Percentiles rank a stretch among this genome's conserved stretches.
Evolutionary conservation across 2,113 vertebrate genomes (phyloP).

Genomic region (Marmota flaviventris): DNA sequence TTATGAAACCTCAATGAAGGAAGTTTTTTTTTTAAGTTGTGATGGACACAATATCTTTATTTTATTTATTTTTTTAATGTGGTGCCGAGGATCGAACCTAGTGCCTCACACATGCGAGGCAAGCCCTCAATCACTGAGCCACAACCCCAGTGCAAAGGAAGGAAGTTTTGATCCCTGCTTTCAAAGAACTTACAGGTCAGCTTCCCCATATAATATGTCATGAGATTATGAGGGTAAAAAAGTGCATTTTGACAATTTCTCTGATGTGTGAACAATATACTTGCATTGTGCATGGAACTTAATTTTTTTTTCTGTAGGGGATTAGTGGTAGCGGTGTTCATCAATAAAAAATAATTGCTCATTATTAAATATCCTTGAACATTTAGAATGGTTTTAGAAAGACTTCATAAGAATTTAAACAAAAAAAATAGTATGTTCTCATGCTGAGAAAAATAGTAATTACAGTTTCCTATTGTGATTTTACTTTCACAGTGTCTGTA

Average conservation of each 20-base stretch:
- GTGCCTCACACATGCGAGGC: no score
- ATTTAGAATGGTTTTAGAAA: background rate
- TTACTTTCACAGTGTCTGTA: conserved; percentile 17
- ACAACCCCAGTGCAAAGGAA: background rate
- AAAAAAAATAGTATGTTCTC: background rate
- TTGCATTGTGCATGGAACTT: background rate
- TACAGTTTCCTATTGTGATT: background rate
- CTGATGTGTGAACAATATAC: background rate
- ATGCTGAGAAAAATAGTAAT: background rate
- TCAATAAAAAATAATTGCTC: background rate
- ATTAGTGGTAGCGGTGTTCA: background rate
- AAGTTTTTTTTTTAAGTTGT: no score
- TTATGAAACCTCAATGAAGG: background rate
- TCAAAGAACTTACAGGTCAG: background rate
- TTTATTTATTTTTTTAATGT: no score
- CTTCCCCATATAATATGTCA: background rate
- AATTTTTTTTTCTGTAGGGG: background rate
- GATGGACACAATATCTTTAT: no score
- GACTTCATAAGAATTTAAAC: background rate
- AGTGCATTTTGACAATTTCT: background rate
- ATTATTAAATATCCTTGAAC: background rate
- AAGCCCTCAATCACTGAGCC: no score
- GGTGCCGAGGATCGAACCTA: no score
- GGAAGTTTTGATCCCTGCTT: background rate
- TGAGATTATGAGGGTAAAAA: background rate